phyloP scores from a whole-genome alignment of 2,797 vertebrate genomes.

The Cyprinella venusta region DNA sequence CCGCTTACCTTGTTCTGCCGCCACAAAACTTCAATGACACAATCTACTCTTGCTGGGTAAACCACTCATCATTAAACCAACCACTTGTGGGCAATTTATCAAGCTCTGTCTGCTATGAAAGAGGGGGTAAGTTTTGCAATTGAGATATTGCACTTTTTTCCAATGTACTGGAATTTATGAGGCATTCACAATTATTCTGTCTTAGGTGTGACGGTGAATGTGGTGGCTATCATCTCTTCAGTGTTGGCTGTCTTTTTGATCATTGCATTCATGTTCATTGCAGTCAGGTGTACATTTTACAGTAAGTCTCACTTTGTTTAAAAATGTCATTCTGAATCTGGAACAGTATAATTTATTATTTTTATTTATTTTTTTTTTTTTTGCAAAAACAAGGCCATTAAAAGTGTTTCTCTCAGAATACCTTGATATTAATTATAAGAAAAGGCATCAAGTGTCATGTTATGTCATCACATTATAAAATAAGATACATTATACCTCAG shows the following conservation, averaged over 20 bases:
- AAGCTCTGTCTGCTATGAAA: constrained; percentile 23
- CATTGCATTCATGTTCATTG: background rate
- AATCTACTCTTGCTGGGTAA: constrained; percentile 50
- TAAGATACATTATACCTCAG: too few species aligned
- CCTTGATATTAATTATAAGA: background rate
- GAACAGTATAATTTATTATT: too few species aligned
- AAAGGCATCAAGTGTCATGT: background rate
- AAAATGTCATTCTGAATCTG: background rate
- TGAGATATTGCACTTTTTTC: background rate
- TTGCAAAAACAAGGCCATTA: background rate
- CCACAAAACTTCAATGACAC: background rate
- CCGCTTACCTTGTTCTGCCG: constrained; percentile 21
- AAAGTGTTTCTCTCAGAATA: background rate
- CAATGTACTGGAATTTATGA: background rate
- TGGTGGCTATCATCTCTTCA: background rate
- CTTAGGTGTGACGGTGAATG: background rate
- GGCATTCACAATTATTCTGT: background rate
- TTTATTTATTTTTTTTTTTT: too few species aligned
- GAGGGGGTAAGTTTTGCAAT: background rate
- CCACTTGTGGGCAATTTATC: constrained; percentile 24
- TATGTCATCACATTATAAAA: background rate
- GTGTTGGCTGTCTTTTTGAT: constrained; percentile 16
- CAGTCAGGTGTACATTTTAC: background rate
- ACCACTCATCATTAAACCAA: constrained; percentile 43
- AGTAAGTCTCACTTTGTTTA: constrained; percentile 36